Base-by-base conservation (phyloP, 2,797 vertebrate genomes). In the Pogoniulus pusillus region DNA sequence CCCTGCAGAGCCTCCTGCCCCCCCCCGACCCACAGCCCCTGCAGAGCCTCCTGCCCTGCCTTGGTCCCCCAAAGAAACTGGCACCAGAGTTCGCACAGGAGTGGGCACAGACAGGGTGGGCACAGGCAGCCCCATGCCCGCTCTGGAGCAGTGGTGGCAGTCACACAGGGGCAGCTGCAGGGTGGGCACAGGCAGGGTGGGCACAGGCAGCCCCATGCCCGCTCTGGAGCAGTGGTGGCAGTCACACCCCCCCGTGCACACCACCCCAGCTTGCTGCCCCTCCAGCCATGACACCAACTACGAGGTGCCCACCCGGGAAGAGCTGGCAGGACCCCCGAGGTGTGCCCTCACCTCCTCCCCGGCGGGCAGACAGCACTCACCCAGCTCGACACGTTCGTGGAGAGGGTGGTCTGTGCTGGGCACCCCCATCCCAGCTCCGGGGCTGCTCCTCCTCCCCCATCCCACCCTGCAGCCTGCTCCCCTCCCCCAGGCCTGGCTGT, bases 331-430 rank as follows among this genome's bases (percentile, higher is more conserved):
- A 97, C 54, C 70, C 79, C 4, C 7, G 23, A 76, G 29, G 60
- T 96, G 4, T 82, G 86, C 41, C 96, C 97, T 32, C 96, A 97
- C 39, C 62, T 94, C 64, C 98, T 96, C 64, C 97, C 97, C 0
- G 97, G 98, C 3, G 97, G 98, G 70, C 97, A 98, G 62, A 95
- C 74, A 12, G 98, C 97, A 4, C 47, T 49, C 10, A 20, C 47
- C 22, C 23, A 23, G 47, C 47, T 49, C 23, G 6, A 49, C 23
- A 12, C 47, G 13, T 96, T 98, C 54, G 98, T 97, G 97, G 64
- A 97, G 75, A 95, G 63, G 96, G 96, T 73, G 83, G 98, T 98
- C 96, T 54, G 37, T 35, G 32, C 54, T n/a, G 4, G 1, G 16
- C 2, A 1, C 26, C 39, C 47, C 6, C 18, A 29, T 15, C 26